These are phyloP conservation scores for Oreocharis arfaki DNA, from an alignment of 2,113 vertebrate genomes.

Conservation along the genomic window DNA sequence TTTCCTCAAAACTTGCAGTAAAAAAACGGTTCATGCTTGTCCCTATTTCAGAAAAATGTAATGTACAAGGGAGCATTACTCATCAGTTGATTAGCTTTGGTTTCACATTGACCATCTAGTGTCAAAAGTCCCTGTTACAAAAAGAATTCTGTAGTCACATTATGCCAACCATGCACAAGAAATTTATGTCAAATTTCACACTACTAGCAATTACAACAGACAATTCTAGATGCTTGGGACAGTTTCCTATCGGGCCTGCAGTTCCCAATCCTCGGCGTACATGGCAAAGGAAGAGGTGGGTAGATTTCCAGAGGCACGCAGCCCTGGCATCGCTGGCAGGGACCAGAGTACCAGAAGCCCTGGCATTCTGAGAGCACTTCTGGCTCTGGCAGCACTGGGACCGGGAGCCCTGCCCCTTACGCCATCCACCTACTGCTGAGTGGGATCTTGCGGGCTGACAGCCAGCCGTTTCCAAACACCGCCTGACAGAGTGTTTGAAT, in stretches of 20 bases:
- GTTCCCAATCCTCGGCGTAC: accelerated
- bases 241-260: neutral
- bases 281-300: neutral
- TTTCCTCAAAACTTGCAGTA: neutral
- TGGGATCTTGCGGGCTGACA: neutral
- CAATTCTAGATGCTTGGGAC: neutral
- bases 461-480: neutral
- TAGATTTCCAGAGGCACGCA: neutral
- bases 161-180: neutral
- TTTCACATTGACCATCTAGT: neutral
- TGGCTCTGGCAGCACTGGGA: neutral
- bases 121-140: neutral
- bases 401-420: neutral
- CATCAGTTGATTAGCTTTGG: neutral
- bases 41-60: neutral
- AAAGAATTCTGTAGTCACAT: neutral
- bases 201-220: neutral
- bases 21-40: neutral
- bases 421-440: accelerated
- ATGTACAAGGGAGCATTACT: neutral
- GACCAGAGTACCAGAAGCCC: accelerated
- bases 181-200: neutral
- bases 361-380: accelerated
- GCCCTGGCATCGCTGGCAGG: accelerated
- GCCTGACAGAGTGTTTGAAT: neutral